These are phyloP conservation scores for Hoplodrina ambigua DNA, from an alignment of 2,888 invertebrate species.

Conservation along the genomic window DNA sequence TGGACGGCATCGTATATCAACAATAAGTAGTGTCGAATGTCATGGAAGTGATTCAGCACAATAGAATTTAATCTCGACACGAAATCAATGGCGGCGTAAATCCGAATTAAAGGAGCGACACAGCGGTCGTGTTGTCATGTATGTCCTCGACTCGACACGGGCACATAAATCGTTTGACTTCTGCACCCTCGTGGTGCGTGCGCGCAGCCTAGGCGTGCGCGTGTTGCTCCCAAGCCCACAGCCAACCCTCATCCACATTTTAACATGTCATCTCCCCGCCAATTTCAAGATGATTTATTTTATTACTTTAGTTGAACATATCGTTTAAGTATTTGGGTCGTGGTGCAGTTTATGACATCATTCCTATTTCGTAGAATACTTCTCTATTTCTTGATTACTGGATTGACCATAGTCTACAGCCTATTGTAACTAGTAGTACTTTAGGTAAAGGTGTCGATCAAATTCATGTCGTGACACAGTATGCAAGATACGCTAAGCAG, in stretches of 20 bases:
- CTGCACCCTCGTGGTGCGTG: constrained; percentile 68
- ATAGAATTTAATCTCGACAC: constrained; percentile 79
- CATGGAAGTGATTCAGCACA: constrained; percentile 77
- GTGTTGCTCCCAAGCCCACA: constrained; percentile 46
- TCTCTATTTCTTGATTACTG: constrained; percentile 34
- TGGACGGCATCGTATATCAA: constrained; percentile 75
- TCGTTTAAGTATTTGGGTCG: constrained; percentile 53
- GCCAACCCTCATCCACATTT: constrained; percentile 70
- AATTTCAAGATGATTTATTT: constrained; percentile 69
- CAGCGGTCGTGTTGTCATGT: constrained; percentile 60
- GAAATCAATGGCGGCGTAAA: constrained; percentile 81
- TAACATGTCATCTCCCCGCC: constrained; percentile 65
- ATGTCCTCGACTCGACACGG: constrained; percentile 66
- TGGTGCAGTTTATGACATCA: constrained; percentile 48
- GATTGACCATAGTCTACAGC: constrained; percentile 15
- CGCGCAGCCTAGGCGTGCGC: constrained; percentile 49
- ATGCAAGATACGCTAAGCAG: constrained; percentile 27
- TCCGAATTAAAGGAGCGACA: constrained; percentile 80
- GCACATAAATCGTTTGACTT: constrained; percentile 84
- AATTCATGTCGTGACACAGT: constrained; percentile 14
- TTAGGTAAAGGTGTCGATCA: constrained; percentile 13
- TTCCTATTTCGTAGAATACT: constrained; percentile 46
- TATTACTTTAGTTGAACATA: constrained; percentile 52
- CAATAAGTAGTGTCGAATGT: constrained; percentile 79
- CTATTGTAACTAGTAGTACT: constrained; percentile 1